Conservation (phyloP, 2,797 vertebrate species). For the Alauda arvensis region DNA sequence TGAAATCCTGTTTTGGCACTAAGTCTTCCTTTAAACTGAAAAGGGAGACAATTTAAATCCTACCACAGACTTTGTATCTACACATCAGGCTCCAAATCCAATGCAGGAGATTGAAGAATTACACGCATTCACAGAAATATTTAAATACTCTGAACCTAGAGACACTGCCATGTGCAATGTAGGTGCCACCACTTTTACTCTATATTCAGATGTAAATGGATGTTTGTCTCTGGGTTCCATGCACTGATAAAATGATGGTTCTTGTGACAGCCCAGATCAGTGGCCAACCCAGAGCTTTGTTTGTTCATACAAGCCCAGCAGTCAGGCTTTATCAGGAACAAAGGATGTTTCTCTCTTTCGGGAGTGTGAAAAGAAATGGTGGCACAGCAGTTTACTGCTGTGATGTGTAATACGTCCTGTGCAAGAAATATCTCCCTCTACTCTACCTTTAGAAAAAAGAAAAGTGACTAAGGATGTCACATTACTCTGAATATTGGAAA, state of each 20-base stretch:
- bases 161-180: not conserved
- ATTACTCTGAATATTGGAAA: not conserved
- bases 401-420: not conserved
- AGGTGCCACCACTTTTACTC: not conserved
- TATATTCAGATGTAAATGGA: not conserved
- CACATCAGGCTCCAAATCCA: not conserved
- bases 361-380: not conserved
- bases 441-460: not conserved
- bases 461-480: not conserved
- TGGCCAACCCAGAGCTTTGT: not conserved
- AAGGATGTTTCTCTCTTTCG: not conserved
- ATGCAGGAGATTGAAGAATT: not conserved
- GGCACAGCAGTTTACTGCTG: not conserved
- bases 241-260: not conserved
- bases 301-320: fast-evolving
- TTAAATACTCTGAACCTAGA: not conserved
- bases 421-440: not conserved
- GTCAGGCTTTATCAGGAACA: not conserved
- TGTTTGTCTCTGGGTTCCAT: not conserved
- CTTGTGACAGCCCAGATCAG: not conserved
- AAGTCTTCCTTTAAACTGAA: slow-evolving; percentile 5
- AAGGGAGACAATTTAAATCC: not conserved
- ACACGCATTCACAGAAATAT: not conserved
- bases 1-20: not conserved
- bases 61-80: not conserved